Conservation (phyloP, 2,797 vertebrate genomes). For the Aplochiton taeniatus region DNA sequence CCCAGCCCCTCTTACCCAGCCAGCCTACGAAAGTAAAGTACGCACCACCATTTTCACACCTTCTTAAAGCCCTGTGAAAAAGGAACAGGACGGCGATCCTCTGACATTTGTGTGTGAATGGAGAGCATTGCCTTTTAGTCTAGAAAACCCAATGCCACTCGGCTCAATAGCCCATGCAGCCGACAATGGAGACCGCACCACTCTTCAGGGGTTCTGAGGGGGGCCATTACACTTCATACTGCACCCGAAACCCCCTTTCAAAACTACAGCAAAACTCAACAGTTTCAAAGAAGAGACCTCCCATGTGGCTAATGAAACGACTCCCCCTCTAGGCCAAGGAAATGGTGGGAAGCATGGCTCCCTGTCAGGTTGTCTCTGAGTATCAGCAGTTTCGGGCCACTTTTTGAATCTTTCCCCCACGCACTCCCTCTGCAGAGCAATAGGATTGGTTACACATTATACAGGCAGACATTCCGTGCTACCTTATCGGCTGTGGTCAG, state of each 20-base stretch:
- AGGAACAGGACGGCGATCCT: slow-evolving; percentile 39
- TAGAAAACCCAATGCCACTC: slow-evolving; percentile 29
- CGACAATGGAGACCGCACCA: slow-evolving; percentile 36
- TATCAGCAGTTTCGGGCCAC: slow-evolving; percentile 30
- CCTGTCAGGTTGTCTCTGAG: slow-evolving; percentile 35
- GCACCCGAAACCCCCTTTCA: slow-evolving; percentile 38
- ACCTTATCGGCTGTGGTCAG: slow-evolving; percentile 62
- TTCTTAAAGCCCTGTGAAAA: slow-evolving; percentile 27
- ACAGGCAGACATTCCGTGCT: slow-evolving; percentile 41
- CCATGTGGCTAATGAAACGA: slow-evolving; percentile 7
- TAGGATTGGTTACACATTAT: slow-evolving; percentile 33
- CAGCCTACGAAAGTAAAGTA: slow-evolving; percentile 25
- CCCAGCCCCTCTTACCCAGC: slow-evolving; percentile 18
- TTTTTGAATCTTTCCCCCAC: slow-evolving; percentile 20
- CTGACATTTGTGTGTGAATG: slow-evolving; percentile 60
- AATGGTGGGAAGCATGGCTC: slow-evolving; percentile 38
- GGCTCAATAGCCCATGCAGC: slow-evolving; percentile 58
- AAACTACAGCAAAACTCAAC: slow-evolving; percentile 31
- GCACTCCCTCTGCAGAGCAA: slow-evolving; percentile 21
- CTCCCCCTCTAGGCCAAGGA: slow-evolving; percentile 15
- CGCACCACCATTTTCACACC: slow-evolving; percentile 31
- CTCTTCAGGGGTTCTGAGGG: slow-evolving; percentile 40
- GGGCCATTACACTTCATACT: slow-evolving; percentile 49
- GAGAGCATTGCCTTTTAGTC: slow-evolving; percentile 44
- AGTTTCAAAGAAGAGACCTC: slow-evolving; percentile 32